A percentile compares a stretch with the other conserved stretches of the same genome.
Evolutionary conservation across 2,113 vertebrate species (phyloP).

Genomic region (Sinocyclocheilus anshuiensis): DNA sequence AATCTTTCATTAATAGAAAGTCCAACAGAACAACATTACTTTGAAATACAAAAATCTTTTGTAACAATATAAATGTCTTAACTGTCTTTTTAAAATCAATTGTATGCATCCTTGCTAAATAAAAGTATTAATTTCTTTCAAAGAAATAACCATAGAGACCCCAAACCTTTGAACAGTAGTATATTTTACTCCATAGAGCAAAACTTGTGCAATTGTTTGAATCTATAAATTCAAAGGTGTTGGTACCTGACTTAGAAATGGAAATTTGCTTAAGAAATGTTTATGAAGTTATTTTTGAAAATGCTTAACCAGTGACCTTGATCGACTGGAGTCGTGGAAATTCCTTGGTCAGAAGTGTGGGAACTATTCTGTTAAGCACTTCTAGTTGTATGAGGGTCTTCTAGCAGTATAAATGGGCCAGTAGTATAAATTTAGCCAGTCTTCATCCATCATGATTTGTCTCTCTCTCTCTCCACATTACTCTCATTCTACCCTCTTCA

Average conservation of each 20-base stretch:
- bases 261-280: no score
- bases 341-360: neutral
- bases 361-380: neutral
- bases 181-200: neutral
- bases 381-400: neutral
- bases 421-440: neutral
- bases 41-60: neutral
- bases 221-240: neutral
- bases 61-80: no score
- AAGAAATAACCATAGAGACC: no score
- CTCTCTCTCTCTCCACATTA: constrained; percentile 20
- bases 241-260: no score
- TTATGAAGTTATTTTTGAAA: neutral
- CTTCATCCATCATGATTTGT: constrained; percentile 23
- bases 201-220: neutral
- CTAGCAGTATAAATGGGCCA: neutral
- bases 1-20: neutral
- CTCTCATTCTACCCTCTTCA: constrained; percentile 52
- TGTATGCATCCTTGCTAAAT: no score
- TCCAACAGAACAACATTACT: neutral
- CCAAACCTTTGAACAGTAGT: no score
- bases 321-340: neutral
- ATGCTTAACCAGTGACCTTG: neutral
- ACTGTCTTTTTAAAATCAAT: no score
- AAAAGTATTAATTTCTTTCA: neutral